Conservation (phyloP, 53 echinoderm and acorn worm genomes). For the Glandiceps talaboti region DNA sequence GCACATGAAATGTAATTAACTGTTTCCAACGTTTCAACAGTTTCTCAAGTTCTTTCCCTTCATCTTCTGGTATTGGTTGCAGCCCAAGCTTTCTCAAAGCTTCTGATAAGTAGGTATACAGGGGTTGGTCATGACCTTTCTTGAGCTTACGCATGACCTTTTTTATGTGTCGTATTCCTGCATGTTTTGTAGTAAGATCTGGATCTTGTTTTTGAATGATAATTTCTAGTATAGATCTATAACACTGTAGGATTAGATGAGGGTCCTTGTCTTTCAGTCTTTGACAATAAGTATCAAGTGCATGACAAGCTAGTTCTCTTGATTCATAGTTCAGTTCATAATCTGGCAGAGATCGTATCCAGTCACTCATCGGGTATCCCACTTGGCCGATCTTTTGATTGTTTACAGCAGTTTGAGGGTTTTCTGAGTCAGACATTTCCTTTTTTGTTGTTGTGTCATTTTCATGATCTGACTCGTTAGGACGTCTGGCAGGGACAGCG, state of each 20-base stretch:
- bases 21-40: conserved; percentile 32
- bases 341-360: conserved; percentile 22
- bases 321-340: conserved; percentile 44
- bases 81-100: conserved; percentile 37
- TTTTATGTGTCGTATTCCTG: conserved; percentile 45
- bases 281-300: conserved; percentile 43
- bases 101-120: conserved; percentile 56
- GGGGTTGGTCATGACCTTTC: conserved; percentile 34
- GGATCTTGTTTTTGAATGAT: conserved; percentile 43
- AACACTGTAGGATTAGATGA: conserved; percentile 57
- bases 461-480: too few relatives aligned
- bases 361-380: conserved; percentile 69
- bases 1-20: conserved; percentile 38
- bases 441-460: background rate
- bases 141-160: conserved; percentile 53
- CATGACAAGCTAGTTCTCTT: conserved; percentile 79
- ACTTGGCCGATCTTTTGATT: background rate
- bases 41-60: conserved; percentile 11
- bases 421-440: conserved; percentile 10
- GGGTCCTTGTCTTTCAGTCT: conserved; percentile 63
- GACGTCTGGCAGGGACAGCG: background rate
- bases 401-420: background rate
- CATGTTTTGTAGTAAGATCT: conserved; percentile 38
- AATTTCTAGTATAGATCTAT: conserved; percentile 59
- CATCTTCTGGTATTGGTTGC: conserved; percentile 10